These are phyloP conservation scores for Myathropa florea DNA, from an alignment of 2,888 invertebrate species.

Conservation along the genomic window DNA sequence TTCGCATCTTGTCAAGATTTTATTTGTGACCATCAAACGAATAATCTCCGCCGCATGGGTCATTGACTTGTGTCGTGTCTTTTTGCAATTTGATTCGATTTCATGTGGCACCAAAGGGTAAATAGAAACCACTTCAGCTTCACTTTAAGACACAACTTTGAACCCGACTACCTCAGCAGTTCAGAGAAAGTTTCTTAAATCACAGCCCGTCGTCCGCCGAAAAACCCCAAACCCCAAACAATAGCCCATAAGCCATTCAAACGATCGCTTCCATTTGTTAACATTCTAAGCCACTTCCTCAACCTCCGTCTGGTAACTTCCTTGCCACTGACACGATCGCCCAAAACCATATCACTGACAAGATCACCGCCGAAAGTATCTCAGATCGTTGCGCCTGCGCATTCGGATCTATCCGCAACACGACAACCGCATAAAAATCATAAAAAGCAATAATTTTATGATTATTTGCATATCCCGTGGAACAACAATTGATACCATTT, in stretches of 20 bases:
- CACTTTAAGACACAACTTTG: not conserved
- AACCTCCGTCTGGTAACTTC: not conserved
- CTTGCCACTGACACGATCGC: not conserved
- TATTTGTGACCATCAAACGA: not conserved
- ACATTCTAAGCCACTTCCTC: conserved; percentile 57
- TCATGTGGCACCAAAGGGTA: not conserved
- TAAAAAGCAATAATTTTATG: conserved; percentile 58
- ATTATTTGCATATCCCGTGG: conserved; percentile 61
- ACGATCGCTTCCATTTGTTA: conserved; percentile 42
- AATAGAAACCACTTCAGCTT: not conserved
- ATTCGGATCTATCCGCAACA: conserved; percentile 30
- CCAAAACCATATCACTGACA: conserved; percentile 41
- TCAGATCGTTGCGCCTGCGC: conserved; percentile 37
- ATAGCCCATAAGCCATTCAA: conserved; percentile 33
- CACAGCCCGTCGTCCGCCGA: not conserved
- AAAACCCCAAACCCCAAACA: conserved; percentile 15
- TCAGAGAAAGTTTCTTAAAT: conserved; percentile 48
- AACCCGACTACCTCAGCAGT: not conserved
- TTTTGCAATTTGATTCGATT: not conserved
- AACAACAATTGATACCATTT: conserved; percentile 63
- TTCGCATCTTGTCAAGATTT: not conserved
- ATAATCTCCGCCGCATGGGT: not conserved
- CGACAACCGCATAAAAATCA: conserved; percentile 55
- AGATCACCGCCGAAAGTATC: conserved; percentile 61
- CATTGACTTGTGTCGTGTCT: not conserved